phyloP scores from a whole-genome alignment of 2,113 vertebrate species.

The Chroicocephalus ridibundus region DNA sequence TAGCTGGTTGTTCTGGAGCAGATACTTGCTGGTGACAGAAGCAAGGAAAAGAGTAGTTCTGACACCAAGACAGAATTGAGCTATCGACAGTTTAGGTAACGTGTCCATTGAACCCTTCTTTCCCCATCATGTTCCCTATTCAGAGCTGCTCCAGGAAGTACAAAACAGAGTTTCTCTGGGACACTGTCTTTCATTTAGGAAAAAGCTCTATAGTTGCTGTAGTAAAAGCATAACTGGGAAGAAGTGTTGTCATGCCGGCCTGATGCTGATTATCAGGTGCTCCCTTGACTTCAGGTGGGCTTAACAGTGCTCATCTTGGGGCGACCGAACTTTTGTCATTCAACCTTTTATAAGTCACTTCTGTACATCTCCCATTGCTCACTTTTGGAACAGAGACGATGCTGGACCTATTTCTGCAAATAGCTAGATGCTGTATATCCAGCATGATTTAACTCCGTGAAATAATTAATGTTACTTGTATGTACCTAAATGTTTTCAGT shows the following conservation, averaged over 20 bases:
- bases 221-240: not conserved
- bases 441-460: not conserved
- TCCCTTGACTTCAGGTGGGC: not conserved
- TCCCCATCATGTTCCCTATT: not conserved
- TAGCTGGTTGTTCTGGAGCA: not conserved
- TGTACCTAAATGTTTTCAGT: not conserved
- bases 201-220: not conserved
- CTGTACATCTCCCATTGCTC: not conserved
- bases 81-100: not conserved
- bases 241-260: not conserved
- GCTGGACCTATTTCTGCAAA: not conserved
- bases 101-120: not conserved
- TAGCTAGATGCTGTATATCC: not conserved
- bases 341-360: not conserved
- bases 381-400: not conserved
- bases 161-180: not conserved
- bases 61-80: not conserved
- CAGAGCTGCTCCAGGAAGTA: not conserved
- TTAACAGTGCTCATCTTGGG: not conserved
- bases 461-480: not conserved
- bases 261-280: not conserved
- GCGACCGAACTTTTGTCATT: not conserved
- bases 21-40: not conserved
- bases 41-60: constrained; percentile 1
- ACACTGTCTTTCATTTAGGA: not conserved